Evolutionary conservation across 2,888 invertebrate genomes (phyloP).

Genomic region (Folsomia candida): DNA sequence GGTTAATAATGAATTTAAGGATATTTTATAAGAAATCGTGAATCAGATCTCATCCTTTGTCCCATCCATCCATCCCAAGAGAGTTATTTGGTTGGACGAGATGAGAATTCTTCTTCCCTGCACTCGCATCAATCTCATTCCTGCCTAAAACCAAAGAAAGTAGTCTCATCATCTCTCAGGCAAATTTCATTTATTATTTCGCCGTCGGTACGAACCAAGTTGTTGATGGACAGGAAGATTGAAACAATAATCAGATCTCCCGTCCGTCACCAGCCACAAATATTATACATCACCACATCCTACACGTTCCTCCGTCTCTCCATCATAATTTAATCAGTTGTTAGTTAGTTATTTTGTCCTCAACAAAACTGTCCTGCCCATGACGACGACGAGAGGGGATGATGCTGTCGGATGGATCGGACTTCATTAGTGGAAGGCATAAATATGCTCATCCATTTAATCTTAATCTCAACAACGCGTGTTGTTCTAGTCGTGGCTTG

Average conservation of each 20-base stretch:
- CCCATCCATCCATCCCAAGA: not conserved
- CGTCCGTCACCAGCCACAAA: constrained; percentile 10
- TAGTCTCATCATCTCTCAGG: not conserved
- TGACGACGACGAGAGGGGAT: not conserved
- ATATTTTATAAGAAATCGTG: not conserved
- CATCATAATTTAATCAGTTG: constrained; percentile 31
- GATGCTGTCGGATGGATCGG: not conserved
- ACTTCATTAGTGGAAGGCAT: constrained; percentile 13
- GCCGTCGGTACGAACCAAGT: constrained; percentile 8
- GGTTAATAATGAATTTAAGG: not conserved
- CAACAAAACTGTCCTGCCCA: not conserved
- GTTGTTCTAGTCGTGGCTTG: not conserved
- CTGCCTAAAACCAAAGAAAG: not conserved
- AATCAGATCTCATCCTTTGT: constrained; percentile 1
- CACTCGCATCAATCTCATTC: not conserved
- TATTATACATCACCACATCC: not conserved
- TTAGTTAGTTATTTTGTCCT: constrained; percentile 7
- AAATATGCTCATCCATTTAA: not conserved
- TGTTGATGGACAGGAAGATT: constrained; percentile 19
- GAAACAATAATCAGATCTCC: constrained; percentile 23
- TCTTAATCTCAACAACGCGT: not conserved
- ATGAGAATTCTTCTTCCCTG: not conserved
- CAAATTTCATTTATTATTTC: constrained; percentile 12
- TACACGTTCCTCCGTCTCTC: not conserved
- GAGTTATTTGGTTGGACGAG: not conserved